phyloP scores from a whole-genome alignment of 1,140 invertebrate species.

The Potamilus streckersoni region DNA sequence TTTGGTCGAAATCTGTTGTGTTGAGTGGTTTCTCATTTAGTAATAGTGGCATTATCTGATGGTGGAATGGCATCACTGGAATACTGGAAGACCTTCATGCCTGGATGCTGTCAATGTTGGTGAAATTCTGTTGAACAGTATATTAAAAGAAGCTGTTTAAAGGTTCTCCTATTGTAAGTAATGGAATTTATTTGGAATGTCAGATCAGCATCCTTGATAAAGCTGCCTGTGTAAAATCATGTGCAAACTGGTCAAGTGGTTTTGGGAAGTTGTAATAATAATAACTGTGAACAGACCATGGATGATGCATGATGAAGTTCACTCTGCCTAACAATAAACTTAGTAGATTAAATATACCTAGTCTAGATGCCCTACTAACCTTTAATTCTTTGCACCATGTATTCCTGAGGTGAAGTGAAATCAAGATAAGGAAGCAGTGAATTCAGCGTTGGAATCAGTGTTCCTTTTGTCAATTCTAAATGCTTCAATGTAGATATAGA shows the following conservation, averaged over 20 bases:
- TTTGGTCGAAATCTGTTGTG: too few species aligned
- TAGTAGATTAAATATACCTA: neutral
- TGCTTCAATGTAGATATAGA: constrained; percentile 66
- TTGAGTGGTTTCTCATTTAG: too few species aligned
- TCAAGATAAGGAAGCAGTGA: constrained; percentile 83
- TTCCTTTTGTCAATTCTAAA: constrained; percentile 72
- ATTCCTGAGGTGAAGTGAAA: constrained; percentile 83
- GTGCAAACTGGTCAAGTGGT: neutral
- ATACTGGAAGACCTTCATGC: too few species aligned
- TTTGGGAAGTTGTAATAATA: neutral
- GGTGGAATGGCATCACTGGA: too few species aligned
- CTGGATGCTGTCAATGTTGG: too few species aligned
- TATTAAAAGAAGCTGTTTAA: too few species aligned
- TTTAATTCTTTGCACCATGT: constrained; percentile 81
- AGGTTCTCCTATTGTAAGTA: too few species aligned
- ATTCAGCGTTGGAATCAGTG: constrained; percentile 77
- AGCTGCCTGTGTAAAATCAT: neutral
- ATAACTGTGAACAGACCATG: neutral
- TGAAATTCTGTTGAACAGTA: too few species aligned
- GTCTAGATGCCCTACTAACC: constrained; percentile 51
- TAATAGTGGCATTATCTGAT: too few species aligned
- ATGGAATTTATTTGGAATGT: neutral
- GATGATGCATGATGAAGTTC: neutral
- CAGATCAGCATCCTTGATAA: neutral
- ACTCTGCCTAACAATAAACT: neutral